Base-by-base conservation (phyloP, 2,797 vertebrate genomes). In the Schizothorax lantsangensis region DNA sequence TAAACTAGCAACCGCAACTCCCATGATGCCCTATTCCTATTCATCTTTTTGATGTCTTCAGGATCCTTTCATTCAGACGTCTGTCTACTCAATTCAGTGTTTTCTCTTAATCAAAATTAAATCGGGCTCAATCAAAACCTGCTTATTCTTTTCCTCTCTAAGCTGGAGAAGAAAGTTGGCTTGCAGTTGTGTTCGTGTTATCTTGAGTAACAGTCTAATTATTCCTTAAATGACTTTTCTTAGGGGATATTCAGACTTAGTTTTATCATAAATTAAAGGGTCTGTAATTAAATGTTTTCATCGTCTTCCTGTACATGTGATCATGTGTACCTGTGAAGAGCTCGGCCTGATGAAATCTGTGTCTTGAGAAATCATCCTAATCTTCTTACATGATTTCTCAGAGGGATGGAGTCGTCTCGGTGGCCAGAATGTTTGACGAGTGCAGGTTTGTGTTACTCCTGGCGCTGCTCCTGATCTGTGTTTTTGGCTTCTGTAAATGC, bases 191-290 rank as follows among this genome's bases (percentile, higher is more conserved):
- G 8, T 66, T 45, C 30, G 21, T 62, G 36, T 88, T 79, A 84
- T 89, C 74, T 81, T 30, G 77, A 68, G 71, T 64, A 79, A 43
- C 43, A 30, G 38, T 83, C 57, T 64, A 57, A 84, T 86, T 77
- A 82, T 88, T 80, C 57, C 15, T 45, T 62, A 71, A 85, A 80
- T 84, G 85, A 77, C 78, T 86, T 82, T 88, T 90, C 78, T 66
- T 59, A 21, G 85, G 81, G 81, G 80, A 68, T 52, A 87, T 92
- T 91, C 14, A 40, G 17, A 89, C 59, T 85, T 85, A 52, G 64
- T 89, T 57, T 89, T 88, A 84, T 86, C 81, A 62, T 38, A 85
- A 80, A 77, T 43, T 57, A 85, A 57, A 30, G 49, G n/a, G 69
- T 59, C 45, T 68, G 64, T 86, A 84, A 88, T 85, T 75, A 84